A percentile compares a stretch with the other conserved stretches of the same genome.
These are phyloP conservation scores for Caranx ignobilis DNA, from an alignment of 2,113 vertebrate species.

Conservation along the genomic window DNA sequence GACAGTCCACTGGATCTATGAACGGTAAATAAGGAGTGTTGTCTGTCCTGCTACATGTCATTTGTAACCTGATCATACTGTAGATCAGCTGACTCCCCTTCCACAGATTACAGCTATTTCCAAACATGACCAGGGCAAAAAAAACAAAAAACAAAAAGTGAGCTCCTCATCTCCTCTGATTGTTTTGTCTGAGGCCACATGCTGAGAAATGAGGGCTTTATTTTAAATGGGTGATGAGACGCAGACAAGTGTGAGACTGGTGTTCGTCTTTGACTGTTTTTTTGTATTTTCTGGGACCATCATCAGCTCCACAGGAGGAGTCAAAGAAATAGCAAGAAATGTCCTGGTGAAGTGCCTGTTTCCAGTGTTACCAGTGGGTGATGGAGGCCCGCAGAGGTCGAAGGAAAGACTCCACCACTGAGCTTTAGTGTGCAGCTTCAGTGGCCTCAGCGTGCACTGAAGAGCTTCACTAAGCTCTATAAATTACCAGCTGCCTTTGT, in stretches of 20 bases:
- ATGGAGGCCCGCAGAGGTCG: constrained; percentile 46
- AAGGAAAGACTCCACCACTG: constrained; percentile 18
- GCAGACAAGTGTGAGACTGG: background rate
- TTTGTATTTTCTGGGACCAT: no score
- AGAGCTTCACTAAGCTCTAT: constrained; percentile 36
- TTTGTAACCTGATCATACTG: background rate
- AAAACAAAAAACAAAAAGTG: background rate
- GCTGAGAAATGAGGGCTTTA: background rate
- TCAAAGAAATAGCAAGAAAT: no score
- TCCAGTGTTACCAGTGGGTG: constrained; percentile 5
- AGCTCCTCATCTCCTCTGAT: background rate
- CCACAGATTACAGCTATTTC: background rate
- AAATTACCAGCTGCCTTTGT: constrained; percentile 58
- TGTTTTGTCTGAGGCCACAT: background rate
- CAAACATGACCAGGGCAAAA: background rate
- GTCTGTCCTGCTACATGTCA: background rate
- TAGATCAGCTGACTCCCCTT: background rate
- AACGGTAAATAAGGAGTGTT: no score
- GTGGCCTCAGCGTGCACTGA: constrained; percentile 21
- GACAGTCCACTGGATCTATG: no score
- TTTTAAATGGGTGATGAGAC: no score
- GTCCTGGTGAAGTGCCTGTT: background rate
- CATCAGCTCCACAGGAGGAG: no score
- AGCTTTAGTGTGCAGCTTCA: constrained; percentile 6
- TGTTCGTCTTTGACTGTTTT: no score